phyloP scores from a whole-genome alignment of 2,888 invertebrate species.

The Tipula helvola region DNA sequence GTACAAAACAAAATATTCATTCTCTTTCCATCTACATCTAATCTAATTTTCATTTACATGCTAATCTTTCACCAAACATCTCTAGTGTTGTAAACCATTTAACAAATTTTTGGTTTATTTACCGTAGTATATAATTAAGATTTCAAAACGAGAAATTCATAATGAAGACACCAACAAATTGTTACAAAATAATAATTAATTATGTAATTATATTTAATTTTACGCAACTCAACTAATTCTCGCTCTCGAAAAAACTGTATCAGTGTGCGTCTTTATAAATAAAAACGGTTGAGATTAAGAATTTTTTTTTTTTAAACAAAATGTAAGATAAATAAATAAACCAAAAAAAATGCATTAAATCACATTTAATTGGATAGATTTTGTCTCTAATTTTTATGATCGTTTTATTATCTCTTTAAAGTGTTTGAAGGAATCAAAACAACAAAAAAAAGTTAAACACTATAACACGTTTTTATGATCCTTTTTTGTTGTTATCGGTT shows the following conservation, averaged over 20 bases:
- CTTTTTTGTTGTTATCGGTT: not conserved
- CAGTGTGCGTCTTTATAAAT: not conserved
- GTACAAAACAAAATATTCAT: not conserved
- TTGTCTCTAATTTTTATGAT: not conserved
- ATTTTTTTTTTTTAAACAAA: not conserved
- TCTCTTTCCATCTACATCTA: not conserved
- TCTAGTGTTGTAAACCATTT: not conserved
- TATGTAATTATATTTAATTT: not conserved
- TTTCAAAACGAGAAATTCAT: not conserved
- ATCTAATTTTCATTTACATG: not conserved
- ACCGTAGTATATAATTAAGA: not conserved
- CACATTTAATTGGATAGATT: constrained; percentile 4
- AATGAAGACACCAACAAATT: not conserved
- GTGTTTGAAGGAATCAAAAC: not conserved
- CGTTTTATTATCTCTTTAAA: not conserved
- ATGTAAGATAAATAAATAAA: not conserved
- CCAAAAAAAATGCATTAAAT: not conserved
- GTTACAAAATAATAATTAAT: not conserved
- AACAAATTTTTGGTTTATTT: not conserved
- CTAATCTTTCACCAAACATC: not conserved
- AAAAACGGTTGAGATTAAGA: not conserved
- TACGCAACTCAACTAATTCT: not conserved
- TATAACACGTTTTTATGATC: not conserved
- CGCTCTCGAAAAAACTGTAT: not conserved
- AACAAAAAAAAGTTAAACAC: not conserved